phyloP scores from a whole-genome alignment of 2,888 invertebrate species.

The Archaeoteleia sp. region DNA sequence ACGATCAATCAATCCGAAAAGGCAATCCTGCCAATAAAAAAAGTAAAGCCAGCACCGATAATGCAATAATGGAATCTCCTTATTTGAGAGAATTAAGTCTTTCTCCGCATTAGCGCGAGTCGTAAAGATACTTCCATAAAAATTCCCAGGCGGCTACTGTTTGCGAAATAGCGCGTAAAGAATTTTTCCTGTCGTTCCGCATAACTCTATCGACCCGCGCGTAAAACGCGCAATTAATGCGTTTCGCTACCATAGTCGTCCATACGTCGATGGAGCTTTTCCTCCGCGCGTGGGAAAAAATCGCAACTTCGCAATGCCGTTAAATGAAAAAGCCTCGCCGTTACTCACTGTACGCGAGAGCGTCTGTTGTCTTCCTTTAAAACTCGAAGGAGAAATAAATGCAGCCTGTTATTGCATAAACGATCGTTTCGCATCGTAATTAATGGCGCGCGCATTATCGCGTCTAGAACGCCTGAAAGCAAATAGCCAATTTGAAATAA shows the following conservation, averaged over 20 bases:
- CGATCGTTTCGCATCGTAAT: conserved; percentile 22
- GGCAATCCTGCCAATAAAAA: no score
- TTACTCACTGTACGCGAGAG: no score
- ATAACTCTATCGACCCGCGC: conserved; percentile 19
- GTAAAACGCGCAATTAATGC: conserved; percentile 29
- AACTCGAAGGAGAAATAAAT: no score
- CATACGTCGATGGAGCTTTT: conserved; percentile 7
- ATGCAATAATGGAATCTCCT: no score
- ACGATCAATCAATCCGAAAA: no score
- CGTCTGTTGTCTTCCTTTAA: no score
- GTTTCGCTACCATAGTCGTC: conserved; percentile 9
- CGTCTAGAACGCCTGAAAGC: conserved; percentile 1
- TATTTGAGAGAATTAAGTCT: conserved; percentile 5
- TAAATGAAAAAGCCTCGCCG: no score
- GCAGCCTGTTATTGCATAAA: conserved; percentile 23
- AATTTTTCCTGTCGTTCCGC: conserved; percentile 8
- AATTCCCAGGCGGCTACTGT: conserved; percentile 16
- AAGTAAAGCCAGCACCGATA: no score
- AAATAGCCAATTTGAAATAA: conserved; percentile 9
- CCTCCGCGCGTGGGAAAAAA: conserved; percentile 29
- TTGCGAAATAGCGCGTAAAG: conserved; percentile 22
- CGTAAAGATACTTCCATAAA: conserved; percentile 4
- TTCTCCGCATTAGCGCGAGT: conserved; percentile 20
- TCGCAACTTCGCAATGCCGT: no score
- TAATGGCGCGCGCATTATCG: conserved; percentile 17